A percentile compares a stretch with the other conserved stretches of the same genome.
Conservation (phyloP, 2,888 invertebrate genomes). For the Trissolcus japonicus region DNA sequence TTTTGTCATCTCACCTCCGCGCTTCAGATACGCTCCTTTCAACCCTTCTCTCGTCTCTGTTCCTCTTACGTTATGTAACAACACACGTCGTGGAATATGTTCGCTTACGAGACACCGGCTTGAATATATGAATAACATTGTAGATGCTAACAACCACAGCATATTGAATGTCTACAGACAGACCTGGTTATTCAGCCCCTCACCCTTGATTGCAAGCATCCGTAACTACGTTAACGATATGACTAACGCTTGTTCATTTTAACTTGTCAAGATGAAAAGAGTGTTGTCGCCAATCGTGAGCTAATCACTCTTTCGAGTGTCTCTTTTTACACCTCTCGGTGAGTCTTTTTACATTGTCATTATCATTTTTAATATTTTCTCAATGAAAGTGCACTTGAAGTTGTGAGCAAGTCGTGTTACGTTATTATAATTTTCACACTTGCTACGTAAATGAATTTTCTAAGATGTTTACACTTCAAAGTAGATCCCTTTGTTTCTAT, state of each 20-base stretch:
- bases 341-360: background rate
- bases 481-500: constrained; percentile 48
- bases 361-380: constrained; percentile 3
- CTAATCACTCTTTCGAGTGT: constrained; percentile 4
- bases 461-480: constrained; percentile 48
- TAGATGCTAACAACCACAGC: constrained; percentile 71
- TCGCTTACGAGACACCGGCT: constrained; percentile 62
- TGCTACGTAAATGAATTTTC: constrained; percentile 41
- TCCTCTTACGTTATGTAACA: constrained; percentile 57
- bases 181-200: constrained; percentile 60
- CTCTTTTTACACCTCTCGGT: background rate
- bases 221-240: constrained; percentile 74
- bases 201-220: constrained; percentile 73
- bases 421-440: constrained; percentile 23
- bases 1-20: constrained; percentile 55
- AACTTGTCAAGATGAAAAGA: constrained; percentile 25
- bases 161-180: constrained; percentile 73
- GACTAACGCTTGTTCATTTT: constrained; percentile 62
- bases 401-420: background rate
- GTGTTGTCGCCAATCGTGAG: constrained; percentile 7
- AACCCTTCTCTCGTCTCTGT: constrained; percentile 55
- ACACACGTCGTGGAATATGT: constrained; percentile 63
- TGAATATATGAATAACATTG: constrained; percentile 76
- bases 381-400: background rate
- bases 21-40: constrained; percentile 42